Evolutionary conservation across 2,888 invertebrate genomes (phyloP), one percentile per base, ranked within the genome.

Genomic region (Apamea sordens): DNA sequence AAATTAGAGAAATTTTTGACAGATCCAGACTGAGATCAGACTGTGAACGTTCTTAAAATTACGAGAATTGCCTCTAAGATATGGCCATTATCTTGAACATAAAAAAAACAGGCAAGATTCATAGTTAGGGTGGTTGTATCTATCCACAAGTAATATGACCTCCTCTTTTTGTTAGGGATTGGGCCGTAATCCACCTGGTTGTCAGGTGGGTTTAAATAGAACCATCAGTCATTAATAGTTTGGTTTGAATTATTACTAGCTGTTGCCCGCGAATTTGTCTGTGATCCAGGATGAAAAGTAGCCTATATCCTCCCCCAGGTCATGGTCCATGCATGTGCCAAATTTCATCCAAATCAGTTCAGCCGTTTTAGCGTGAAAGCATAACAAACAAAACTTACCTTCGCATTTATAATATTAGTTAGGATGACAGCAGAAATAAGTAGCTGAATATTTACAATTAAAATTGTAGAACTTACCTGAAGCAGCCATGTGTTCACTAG

Each of bases 401-500:
- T 50, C 18, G 50, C 50, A 4, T 50, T 50, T 50, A 50, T 15
- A 47, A 44, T 44, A 44, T 44, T 44, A 10, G 44, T 10, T 44
- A 44, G 72, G 21, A 10, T 41, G 15, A 73, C 11, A 32, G 21
- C n/a, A 28, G 8, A 69, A 32, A 24, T 24, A 44, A 44, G 24
- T 7, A 0, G 21, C 32, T 8, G 18, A 59, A 21, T 61, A 41
- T 56, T 36, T 11, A 11, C 6, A 47, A 77, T 32, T 36, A 6
- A 69, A 28, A 64, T 41, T 41, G 44, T 24, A 28, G 24, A 56
- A 71, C 91, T 92, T 94, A 98, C 98, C 98, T 92, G 98, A 98
- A 61, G 99, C 99, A 63, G 99, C 99, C 99, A 99, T 99, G 93
- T 99, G 99, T 96, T 99, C 99, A 93, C 99, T 99, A 6, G 99